Base-by-base conservation (phyloP, 1,140 invertebrate species). In the Monochamus saltuarius region DNA sequence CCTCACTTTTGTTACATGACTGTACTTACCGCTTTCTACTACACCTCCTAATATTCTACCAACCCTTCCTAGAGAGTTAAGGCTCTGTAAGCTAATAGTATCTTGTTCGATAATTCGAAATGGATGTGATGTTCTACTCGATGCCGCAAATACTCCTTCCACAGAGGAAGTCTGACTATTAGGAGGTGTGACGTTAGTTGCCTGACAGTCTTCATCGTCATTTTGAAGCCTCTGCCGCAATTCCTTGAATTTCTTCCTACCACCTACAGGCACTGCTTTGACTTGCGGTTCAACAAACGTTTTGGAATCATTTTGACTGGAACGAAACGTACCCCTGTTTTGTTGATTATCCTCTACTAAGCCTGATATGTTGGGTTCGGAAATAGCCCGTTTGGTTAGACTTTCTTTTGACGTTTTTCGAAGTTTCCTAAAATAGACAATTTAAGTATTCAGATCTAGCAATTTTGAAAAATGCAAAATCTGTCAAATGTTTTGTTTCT, bases 41-140 rank as follows among this genome's bases (percentile, higher is more conserved):
- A 47, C 34, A 10, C 56, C 55, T n/a, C 55, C 65, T 17, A 67
- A 79, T 68, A 92, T 87, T 59, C 87, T 78, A 13, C 90, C 89
- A 56, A 91, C 86, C 66, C 90, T 82, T 17, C 90, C 90, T 61
- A 93, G 77, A 59, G 90, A 92, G 64, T 90, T 91, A 80, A 92
- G 87, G 76, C 90, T 93, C 73, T 93, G 90, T 66, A 94, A 80
- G 73, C 90, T 92, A 69, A 92, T 81, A 51, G 90, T 87, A 76
- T 94, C 91, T 68, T 91, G 89, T 65, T 94, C 90, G 67, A 93
- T 91, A 42, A 94, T 89, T 51, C 80, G 73, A 69, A 91, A 91
- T 19, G 89, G 89, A 80, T 90, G 88, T 10, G 85, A 84, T 3
- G 84, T 83, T 76, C 69, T 69, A 53, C 61, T 73, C 7, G 72